Evolutionary conservation across 2,888 invertebrate genomes (phyloP).

Genomic region (Agrotis segetum): DNA sequence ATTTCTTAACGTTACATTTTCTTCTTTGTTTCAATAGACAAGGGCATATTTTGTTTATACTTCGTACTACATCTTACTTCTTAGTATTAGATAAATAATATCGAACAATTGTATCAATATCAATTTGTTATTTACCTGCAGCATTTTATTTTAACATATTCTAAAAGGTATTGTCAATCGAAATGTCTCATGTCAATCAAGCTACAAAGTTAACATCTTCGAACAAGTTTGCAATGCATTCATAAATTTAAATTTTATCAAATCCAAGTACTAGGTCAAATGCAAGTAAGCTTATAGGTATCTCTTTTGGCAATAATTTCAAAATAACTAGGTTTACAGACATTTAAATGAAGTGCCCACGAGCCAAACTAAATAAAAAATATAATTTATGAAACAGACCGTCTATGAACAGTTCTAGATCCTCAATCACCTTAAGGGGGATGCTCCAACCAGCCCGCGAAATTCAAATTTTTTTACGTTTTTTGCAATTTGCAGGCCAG

Average conservation of each 20-base stretch:
- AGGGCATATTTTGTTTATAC: too few relatives aligned
- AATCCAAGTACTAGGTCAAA: not conserved
- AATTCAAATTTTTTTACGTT: too few relatives aligned
- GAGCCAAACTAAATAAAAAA: not conserved
- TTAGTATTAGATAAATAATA: too few relatives aligned
- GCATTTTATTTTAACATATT: not conserved
- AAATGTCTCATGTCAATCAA: slow-evolving; percentile 38
- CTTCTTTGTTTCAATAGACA: too few relatives aligned
- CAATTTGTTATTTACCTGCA: not conserved
- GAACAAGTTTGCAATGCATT: slow-evolving; percentile 2
- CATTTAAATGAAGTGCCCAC: too few relatives aligned
- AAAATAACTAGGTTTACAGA: not conserved
- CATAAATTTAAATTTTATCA: slow-evolving; percentile 15
- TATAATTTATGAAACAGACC: not conserved
- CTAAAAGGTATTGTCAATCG: not conserved
- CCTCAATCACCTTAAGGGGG: slow-evolving; percentile 3
- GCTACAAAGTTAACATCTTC: slow-evolving; percentile 24
- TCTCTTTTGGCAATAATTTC: too few relatives aligned
- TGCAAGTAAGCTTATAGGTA: not conserved
- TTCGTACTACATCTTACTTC: too few relatives aligned
- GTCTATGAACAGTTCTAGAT: not conserved
- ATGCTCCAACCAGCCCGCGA: too few relatives aligned
- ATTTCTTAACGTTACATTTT: too few relatives aligned
- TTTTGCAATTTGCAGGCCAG: too few relatives aligned
- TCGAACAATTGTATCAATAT: too few relatives aligned